These are phyloP conservation scores for Lampris incognitus DNA, from an alignment of 2,113 vertebrate genomes.

Conservation along the genomic window DNA sequence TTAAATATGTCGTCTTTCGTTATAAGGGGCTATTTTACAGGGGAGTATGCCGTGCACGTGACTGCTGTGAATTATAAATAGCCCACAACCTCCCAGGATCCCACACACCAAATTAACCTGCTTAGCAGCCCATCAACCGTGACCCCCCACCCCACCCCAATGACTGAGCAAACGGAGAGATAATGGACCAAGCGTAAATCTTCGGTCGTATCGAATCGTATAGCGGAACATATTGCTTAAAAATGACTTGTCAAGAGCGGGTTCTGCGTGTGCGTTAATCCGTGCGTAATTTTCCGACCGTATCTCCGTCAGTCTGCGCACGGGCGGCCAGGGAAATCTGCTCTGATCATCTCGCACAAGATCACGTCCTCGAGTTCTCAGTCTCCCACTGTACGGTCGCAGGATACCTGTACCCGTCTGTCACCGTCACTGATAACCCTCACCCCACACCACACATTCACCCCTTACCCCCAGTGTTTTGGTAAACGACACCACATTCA, in stretches of 20 bases:
- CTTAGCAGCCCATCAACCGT: constrained; percentile 59
- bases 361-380: background rate
- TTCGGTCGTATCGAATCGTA: constrained; percentile 32
- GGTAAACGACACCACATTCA: background rate
- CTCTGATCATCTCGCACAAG: background rate
- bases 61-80: constrained; percentile 70
- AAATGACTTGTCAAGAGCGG: too few species aligned
- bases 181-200: constrained; percentile 26
- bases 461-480: background rate
- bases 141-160: constrained; percentile 18
- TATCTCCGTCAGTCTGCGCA: background rate
- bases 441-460: too few species aligned
- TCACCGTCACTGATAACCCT: too few species aligned
- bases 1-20: too few species aligned
- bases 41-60: constrained; percentile 36
- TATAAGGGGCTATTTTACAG: too few species aligned
- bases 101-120: constrained; percentile 68
- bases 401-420: too few species aligned
- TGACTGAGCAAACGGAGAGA: constrained; percentile 39
- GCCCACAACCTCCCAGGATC: constrained; percentile 43
- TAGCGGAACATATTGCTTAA: too few species aligned
- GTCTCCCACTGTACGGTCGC: background rate
- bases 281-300: constrained; percentile 8
- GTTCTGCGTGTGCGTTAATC: background rate
- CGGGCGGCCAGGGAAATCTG: background rate